Base-by-base conservation (phyloP, 2,113 vertebrate genomes). In the Neogobius melanostomus region DNA sequence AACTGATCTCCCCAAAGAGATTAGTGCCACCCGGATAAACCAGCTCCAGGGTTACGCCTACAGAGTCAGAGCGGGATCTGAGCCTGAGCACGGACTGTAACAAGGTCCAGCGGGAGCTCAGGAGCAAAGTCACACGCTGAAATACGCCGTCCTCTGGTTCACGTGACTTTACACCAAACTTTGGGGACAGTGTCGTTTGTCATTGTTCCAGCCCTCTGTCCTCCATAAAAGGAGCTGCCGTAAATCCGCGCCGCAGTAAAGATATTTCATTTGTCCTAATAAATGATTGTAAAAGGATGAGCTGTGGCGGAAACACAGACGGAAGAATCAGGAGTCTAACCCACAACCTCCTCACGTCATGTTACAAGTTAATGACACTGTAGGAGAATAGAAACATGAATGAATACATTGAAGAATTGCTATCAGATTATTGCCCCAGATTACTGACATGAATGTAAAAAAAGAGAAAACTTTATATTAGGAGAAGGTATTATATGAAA, bases 41-140 rank as follows among this genome's bases (percentile, higher is more conserved):
- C 82, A 28, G 80, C 74, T 28, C 76, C 75, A 83, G 75, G 69
- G 77, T 12, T 43, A 15, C 51, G 12, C 7, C 28, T 3, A 36
- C 21, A 43, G 68, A 63, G 52, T 36, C 75, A 60, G 82, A 85
- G 76, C 87, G 84, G 69, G 71, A 71, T 80, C 77, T 76, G 82
- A 68, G 69, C 1, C 2, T 51, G 64, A 47, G 79, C 63, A 72
- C 74, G 81, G 60, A 73, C 71, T 73, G 66, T 79, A 82, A 80
- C 70, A 53, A 52, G 83, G 71, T 72, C 80, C 71, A 63, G 42
- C 71, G 77, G 66, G 73, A 76, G 61, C 47, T 16, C 77, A 72
- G 71, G 72, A 77, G 79, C 53, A 49, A 69, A 77, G 72, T 68
- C 59, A 75, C 82, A 78, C 53, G 44, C 77, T 70, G 52, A 49